Evolutionary conservation across 2,797 vertebrate species (phyloP), one percentile per base, ranked within the genome.

Genomic region (Tokudaia muenninki): DNA sequence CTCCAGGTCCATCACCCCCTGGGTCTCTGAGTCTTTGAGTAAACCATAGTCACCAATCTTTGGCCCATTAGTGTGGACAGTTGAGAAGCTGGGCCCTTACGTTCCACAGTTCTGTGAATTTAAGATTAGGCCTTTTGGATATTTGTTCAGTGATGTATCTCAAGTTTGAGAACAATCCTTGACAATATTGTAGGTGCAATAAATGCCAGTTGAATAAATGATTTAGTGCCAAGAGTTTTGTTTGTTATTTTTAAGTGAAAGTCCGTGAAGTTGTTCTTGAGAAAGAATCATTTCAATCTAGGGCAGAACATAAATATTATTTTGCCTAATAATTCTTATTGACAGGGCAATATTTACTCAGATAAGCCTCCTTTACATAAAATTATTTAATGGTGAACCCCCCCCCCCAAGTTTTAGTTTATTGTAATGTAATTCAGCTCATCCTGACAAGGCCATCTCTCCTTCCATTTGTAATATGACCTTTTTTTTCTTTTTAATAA

Each of bases 141-240:
- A 44, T 37, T 88, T 95, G 67, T 89, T 94, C n/a, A 89, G 24
- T 72, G 17, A 77, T 52, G 24, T 37, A 77, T 79, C 67, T 95
- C 92, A 92, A 90, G 37, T 95, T 94, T 87, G 50, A 96, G 79
- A 95, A 96, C 34, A 92, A 94, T 67, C 79, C 52, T 80, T 97
- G 79, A 94, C 17, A 86, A 61, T 92, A 91, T 65, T 93, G 65
- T 92, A 93, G 93, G 92, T 95, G 87, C 80, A 96, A 57, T 96
- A 92, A 94, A 79, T 74, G 34, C 52, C 82, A 93, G 59, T 75
- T 67, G 55, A 97, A 91, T 89, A 94, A 96, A 94, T 31, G 16
- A 77, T 86, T 83, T 89, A 93, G 83, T 96, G 67, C 84, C 87
- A 92, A 88, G 57, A 61, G 34, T 29, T 91, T 93, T 29, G 16